These are phyloP conservation scores for Lysiphlebus fabarum DNA, from an alignment of 1,140 invertebrate species.

Conservation along the genomic window DNA sequence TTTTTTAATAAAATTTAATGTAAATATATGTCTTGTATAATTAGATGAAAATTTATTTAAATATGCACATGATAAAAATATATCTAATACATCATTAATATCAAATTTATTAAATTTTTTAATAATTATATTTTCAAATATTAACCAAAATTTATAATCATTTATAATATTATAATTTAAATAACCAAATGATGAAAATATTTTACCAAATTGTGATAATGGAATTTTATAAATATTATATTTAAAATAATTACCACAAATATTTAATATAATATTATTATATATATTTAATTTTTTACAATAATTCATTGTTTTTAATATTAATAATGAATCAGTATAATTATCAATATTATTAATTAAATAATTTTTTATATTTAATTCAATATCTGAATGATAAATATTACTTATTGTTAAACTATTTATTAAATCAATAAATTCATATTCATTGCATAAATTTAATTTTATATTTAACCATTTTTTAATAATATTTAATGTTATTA, in stretches of 20 bases:
- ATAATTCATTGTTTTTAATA: constrained; percentile 63
- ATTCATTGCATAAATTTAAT: constrained; percentile 54
- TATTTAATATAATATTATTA: constrained; percentile 59
- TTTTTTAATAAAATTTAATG: constrained; percentile 61
- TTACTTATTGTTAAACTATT: constrained; percentile 51
- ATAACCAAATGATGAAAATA: constrained; percentile 64
- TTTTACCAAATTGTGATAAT: constrained; percentile 56
- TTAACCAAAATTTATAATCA: constrained; percentile 59
- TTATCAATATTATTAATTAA: constrained; percentile 57
- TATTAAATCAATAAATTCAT: constrained; percentile 60
- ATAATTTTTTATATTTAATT: constrained; percentile 56
- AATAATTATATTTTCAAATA: constrained; percentile 58
- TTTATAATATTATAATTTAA: constrained; percentile 62
- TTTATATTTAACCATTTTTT: constrained; percentile 54
- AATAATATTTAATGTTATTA: constrained; percentile 52
- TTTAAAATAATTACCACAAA: constrained; percentile 60
- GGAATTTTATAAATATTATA: constrained; percentile 55
- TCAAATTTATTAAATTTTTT: constrained; percentile 62
- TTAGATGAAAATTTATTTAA: constrained; percentile 64
- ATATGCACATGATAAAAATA: constrained; percentile 66
- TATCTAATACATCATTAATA: constrained; percentile 60
- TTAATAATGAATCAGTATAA: constrained; percentile 57
- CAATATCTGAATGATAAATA: constrained; percentile 11
- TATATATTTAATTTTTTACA: constrained; percentile 60
- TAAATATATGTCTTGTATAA: constrained; percentile 63